Evolutionary conservation across 2,888 invertebrate genomes (phyloP), one percentile per base, ranked within the genome.

Genomic region (Cephus pulcher): DNA sequence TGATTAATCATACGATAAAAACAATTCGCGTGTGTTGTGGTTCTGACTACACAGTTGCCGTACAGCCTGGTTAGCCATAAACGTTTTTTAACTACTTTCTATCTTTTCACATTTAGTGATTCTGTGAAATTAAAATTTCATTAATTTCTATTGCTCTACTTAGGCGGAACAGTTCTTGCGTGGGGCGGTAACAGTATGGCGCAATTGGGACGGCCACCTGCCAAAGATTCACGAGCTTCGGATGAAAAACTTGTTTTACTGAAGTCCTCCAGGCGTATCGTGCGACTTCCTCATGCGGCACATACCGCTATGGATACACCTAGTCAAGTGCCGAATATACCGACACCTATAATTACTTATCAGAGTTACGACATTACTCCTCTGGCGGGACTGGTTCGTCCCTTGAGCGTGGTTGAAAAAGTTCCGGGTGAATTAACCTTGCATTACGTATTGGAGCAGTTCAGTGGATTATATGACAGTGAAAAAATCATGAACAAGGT

Each of bases 131-230:
- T 23, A 56, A 56, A 23, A 56, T 56, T 56, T 6, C 23, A 9
- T 23, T 56, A 9, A 56, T 56, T 56, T 56, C 23, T 23, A 56
- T 56, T 56, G 56, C 9, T 23, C 56, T 9, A 56, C 56, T 56
- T 77, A 86, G 90, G 90, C 76, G 96, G 96, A 34, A 94, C 94
- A 84, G 92, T 97, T 40, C 95, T 95, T 90, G 95, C 95, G 12
- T 96, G 97, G 93, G 97, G 97, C 34, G 96, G 95, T 84, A 95
- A 95, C 83, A 94, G 93, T 76, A 92, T 93, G 89, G 94, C 94
- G 69, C 95, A 95, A 92, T 90, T 95, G 89, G 93, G 93, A 4
- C 92, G 92, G 82, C 92, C 93, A 73, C 93, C 93, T 12, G 90
- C 93, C 33, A 94, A 94, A 80, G 94, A 94, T 76, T 93, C 93